Evolutionary conservation across 1,140 invertebrate species (phyloP).

Genomic region (Halesus radiatus): DNA sequence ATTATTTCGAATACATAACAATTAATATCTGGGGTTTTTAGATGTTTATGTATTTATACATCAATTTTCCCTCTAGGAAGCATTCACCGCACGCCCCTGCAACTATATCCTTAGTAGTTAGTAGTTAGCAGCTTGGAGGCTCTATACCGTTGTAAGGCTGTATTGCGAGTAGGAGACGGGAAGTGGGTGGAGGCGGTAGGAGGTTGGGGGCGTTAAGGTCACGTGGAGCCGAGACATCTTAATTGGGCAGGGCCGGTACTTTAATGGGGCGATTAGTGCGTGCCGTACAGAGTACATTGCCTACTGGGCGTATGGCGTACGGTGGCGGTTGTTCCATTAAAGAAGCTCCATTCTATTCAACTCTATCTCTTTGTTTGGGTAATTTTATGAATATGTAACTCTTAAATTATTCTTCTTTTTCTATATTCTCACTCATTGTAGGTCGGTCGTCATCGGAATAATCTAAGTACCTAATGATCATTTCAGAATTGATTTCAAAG

Average conservation of each 20-base stretch:
- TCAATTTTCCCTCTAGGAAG: not conserved
- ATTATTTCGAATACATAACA: too few species aligned
- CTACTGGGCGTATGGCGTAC: not conserved
- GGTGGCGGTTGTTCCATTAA: not conserved
- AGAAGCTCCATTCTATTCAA: not conserved
- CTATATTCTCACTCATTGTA: too few species aligned
- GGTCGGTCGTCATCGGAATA: too few species aligned
- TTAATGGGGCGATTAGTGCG: slow-evolving; percentile 28
- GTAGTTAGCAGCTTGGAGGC: not conserved
- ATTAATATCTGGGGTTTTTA: too few species aligned
- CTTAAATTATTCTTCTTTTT: too few species aligned
- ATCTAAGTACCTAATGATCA: too few species aligned
- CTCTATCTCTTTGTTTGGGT: not conserved
- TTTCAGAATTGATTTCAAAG: too few species aligned
- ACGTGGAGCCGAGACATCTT: slow-evolving; percentile 21
- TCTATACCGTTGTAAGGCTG: not conserved
- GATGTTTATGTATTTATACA: too few species aligned
- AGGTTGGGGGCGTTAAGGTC: not conserved
- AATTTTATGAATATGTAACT: not conserved
- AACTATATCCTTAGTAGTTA: too few species aligned
- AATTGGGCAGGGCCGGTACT: slow-evolving; percentile 30
- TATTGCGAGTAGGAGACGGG: not conserved
- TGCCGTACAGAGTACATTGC: not conserved
- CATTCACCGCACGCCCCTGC: not conserved
- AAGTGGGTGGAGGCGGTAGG: not conserved